These are phyloP conservation scores for Heterotis niloticus DNA, from an alignment of 2,113 vertebrate genomes.

Conservation along the genomic window DNA sequence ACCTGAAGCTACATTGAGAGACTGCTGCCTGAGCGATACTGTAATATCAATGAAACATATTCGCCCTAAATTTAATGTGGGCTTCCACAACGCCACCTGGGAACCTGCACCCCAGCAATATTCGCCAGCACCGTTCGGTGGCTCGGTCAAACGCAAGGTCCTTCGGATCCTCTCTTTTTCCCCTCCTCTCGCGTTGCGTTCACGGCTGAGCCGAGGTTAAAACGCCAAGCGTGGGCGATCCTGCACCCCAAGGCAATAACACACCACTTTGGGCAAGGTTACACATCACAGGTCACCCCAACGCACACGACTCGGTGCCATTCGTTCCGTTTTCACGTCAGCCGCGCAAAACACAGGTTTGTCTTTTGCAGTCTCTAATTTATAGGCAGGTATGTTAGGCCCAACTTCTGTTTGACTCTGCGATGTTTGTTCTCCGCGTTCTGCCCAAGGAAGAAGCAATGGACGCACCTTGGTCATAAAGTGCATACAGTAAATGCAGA, in stretches of 20 bases:
- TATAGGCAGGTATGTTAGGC: too few relatives aligned
- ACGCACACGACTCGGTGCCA: too few relatives aligned
- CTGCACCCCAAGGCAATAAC: not conserved
- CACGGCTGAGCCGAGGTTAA: not conserved
- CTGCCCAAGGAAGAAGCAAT: too few relatives aligned
- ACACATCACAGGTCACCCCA: not conserved
- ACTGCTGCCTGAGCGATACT: constrained; percentile 31
- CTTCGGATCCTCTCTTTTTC: not conserved
- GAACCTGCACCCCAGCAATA: constrained; percentile 24
- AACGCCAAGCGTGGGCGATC: not conserved
- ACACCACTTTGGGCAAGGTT: not conserved
- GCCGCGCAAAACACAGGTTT: not conserved
- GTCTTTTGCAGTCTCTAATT: not conserved
- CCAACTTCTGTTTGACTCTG: too few relatives aligned
- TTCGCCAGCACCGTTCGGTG: constrained; percentile 12
- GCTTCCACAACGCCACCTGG: constrained; percentile 31
- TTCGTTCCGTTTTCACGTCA: not conserved
- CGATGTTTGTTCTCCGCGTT: too few relatives aligned
- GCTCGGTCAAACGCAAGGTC: constrained; percentile 16
- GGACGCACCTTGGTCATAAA: too few relatives aligned
- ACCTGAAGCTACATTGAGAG: constrained; percentile 40
- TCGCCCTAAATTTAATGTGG: constrained; percentile 30
- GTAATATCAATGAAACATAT: constrained; percentile 37
- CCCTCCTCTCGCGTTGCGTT: not conserved
- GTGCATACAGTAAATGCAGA: too few relatives aligned